Percentiles rank a stretch among this genome's conserved stretches.
These are phyloP conservation scores for Falco berigora DNA, from an alignment of 2,797 vertebrate genomes.

Conservation along the genomic window DNA sequence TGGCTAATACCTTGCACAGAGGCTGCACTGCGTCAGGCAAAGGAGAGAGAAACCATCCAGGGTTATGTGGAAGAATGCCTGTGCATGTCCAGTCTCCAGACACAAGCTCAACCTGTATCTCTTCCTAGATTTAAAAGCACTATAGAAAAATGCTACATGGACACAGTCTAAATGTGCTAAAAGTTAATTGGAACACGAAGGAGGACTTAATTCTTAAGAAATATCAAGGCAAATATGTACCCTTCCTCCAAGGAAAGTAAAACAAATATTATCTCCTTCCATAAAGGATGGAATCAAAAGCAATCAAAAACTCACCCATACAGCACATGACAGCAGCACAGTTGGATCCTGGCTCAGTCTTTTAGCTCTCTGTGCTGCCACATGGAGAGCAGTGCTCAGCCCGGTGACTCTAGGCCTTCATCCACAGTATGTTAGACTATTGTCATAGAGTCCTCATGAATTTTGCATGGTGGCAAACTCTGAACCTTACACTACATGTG, in stretches of 20 bases:
- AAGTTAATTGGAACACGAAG: background rate
- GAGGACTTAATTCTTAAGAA: background rate
- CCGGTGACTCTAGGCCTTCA: background rate
- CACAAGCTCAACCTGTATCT: background rate
- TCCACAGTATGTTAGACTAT: background rate
- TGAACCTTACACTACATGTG: background rate
- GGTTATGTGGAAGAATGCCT: background rate
- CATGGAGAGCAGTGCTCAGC: background rate
- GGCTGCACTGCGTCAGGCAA: background rate
- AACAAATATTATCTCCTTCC: background rate
- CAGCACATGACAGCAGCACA: background rate
- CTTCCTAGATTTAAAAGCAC: background rate
- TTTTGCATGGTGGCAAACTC: background rate
- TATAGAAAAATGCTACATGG: background rate
- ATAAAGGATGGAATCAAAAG: background rate
- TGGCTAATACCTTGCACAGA: background rate
- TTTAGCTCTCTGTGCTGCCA: background rate
- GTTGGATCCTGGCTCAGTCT: background rate
- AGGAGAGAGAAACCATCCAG: background rate
- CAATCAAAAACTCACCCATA: background rate
- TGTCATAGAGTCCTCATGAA: background rate
- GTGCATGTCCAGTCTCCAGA: background rate
- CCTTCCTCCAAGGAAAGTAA: conserved; percentile 10
- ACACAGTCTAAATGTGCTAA: background rate
- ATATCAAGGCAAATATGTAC: background rate